Evolutionary conservation across 2,888 invertebrate species (phyloP), one percentile per base, ranked within the genome.

Genomic region (Acleris holmiana): DNA sequence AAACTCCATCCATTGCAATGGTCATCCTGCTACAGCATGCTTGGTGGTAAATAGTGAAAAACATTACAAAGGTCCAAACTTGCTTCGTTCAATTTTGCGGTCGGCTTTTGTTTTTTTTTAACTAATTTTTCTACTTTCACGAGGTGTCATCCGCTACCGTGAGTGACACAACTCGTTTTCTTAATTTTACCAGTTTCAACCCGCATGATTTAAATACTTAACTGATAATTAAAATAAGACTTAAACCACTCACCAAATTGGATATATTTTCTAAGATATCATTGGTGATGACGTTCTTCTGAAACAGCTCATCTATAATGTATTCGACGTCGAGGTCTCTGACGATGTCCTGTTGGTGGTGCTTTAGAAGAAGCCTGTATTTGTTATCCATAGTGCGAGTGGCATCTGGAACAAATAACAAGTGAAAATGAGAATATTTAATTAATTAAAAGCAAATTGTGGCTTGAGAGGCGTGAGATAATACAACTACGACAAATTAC

Each of bases 261-360:
- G 73, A 75, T 59, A 91, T 85, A 60, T 81, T 76, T 68, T 88
- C 84, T 64, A 84, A 85, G 15, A 90, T 88, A 25, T 86, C 86
- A 17, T 69, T 72, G 2, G 86, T 80, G 65, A 94, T 77, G 18
- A 85, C 91, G 57, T 85, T 78, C 64, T 85, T 86, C 10, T 91
- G 78, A 66, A 88, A 86, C 67, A 94, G 81, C 53, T 88, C 82
- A 66, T 93, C 91, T n/a, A 93, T 75, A 47, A 94, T 87, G 75
- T 86, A 88, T 8, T 75, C 79, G 8, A 93, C 89, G 65, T 93
- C 91, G 68, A 94, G 77, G 76, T 93, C 93, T 44, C 80, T 76
- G 57, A 93, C 83, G 67, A 94, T 89, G 41, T 85, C 89, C 53
- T 86, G 83, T 74, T 88, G 85, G 66, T 92, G 79, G 61, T 78